Conservation (phyloP, 2,888 invertebrate genomes). For the Dryococelus australis region DNA sequence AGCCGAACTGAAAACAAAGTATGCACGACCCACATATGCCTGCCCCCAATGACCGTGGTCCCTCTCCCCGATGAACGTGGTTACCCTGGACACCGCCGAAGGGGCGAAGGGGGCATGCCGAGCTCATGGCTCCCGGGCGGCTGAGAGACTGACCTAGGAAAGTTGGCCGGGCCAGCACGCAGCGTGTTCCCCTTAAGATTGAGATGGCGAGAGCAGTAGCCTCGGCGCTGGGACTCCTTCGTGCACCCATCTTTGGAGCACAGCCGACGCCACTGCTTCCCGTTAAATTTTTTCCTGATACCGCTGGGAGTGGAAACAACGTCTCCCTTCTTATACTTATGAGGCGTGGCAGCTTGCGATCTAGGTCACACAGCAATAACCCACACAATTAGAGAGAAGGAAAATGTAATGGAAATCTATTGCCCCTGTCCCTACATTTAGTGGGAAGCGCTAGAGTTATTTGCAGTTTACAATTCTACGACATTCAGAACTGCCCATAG, state of each 20-base stretch:
- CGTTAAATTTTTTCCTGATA: slow-evolving; percentile 98
- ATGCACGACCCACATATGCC: no score
- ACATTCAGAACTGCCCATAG: neutral
- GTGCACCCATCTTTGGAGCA: slow-evolving; percentile 96
- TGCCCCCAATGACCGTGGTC: no score
- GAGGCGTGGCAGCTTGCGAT: slow-evolving; percentile 93
- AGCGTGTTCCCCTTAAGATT: slow-evolving; percentile 80
- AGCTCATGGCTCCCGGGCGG: neutral
- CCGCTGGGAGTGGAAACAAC: slow-evolving; percentile 93
- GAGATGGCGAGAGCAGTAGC: slow-evolving; percentile 95
- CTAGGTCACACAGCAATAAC: slow-evolving; percentile 54
- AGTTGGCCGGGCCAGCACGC: slow-evolving; percentile 57
- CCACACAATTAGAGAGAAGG: slow-evolving; percentile 29
- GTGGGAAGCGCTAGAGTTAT: slow-evolving; percentile 10
- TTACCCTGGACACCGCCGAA: neutral
- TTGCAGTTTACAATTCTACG: neutral
- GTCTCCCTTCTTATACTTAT: slow-evolving; percentile 97
- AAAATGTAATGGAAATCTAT: slow-evolving; percentile 11
- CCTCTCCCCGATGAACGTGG: neutral
- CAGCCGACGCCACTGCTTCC: slow-evolving; percentile 98
- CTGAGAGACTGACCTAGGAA: slow-evolving; percentile 56
- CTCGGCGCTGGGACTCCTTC: slow-evolving; percentile 96
- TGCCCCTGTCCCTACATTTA: neutral
- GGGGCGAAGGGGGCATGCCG: slow-evolving; percentile 7
- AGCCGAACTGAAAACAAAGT: no score